These are phyloP conservation scores for Zaprionus gabonicus DNA, from an alignment of 1,140 invertebrate genomes.

Conservation along the genomic window DNA sequence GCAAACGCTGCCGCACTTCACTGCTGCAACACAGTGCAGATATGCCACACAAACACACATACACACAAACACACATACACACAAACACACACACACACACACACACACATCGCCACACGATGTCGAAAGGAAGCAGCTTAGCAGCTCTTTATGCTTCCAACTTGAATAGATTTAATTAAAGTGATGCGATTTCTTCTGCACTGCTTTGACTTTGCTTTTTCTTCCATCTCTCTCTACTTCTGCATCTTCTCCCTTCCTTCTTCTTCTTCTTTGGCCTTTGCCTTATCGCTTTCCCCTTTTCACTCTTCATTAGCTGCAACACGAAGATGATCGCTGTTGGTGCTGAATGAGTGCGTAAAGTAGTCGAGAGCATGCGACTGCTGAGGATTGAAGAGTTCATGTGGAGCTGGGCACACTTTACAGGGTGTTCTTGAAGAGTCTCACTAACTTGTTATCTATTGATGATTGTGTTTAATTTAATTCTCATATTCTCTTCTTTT, in stretches of 20 bases:
- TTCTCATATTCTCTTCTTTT: too few relatives aligned
- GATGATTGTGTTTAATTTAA: too few relatives aligned
- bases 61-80: background rate
- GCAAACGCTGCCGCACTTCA: conserved; percentile 45
- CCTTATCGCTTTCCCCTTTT: too few relatives aligned
- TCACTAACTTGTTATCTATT: too few relatives aligned
- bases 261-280: background rate
- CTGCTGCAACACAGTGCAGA: conserved; percentile 9
- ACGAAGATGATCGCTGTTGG: too few relatives aligned
- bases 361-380: too few relatives aligned
- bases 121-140: background rate
- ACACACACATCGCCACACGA: background rate
- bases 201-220: background rate
- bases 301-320: too few relatives aligned
- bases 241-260: background rate
- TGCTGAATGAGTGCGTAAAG: background rate
- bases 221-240: background rate
- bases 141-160: conserved; percentile 35
- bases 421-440: too few relatives aligned
- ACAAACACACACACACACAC: background rate
- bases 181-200: conserved; percentile 26
- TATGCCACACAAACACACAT: background rate
- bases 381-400: too few relatives aligned
- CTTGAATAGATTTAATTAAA: conserved; percentile 53
- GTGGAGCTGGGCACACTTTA: too few relatives aligned